Evolutionary conservation across 92 coral and sea anemone genomes (phyloP).

Genomic region (Isaurus tuberculatus): DNA sequence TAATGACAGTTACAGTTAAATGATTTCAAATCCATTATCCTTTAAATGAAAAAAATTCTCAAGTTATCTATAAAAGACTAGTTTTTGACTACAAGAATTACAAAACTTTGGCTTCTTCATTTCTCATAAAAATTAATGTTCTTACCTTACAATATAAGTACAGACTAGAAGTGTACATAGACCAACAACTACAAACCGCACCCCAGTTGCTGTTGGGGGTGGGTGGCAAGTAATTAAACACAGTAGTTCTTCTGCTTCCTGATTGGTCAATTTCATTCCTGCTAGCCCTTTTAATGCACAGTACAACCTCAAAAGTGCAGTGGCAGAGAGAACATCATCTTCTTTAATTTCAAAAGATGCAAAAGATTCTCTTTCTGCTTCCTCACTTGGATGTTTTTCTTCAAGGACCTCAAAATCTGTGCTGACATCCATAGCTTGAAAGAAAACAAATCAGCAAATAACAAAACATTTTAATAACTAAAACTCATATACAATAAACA

Average conservation of each 20-base stretch:
- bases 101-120: too few species aligned
- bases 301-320: slow-evolving; percentile 84
- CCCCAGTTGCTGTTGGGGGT: slow-evolving; percentile 93
- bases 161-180: slow-evolving; percentile 88
- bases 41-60: too few species aligned
- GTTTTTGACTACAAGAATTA: too few species aligned
- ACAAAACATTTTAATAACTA: too few species aligned
- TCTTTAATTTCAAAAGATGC: slow-evolving; percentile 79
- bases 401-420: slow-evolving; percentile 92
- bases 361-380: slow-evolving; percentile 46
- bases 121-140: too few species aligned
- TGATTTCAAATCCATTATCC: too few species aligned
- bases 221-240: slow-evolving; percentile 91
- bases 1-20: too few species aligned
- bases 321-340: slow-evolving; percentile 85
- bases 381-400: slow-evolving; percentile 61
- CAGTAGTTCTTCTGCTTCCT: slow-evolving; percentile 84
- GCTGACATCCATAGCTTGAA: slow-evolving; percentile 89
- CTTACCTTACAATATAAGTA: slow-evolving; percentile 69
- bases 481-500: too few species aligned
- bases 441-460: too few species aligned
- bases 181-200: slow-evolving; percentile 89
- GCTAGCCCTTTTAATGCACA: slow-evolving; percentile 94
- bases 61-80: too few species aligned
- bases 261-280: slow-evolving; percentile 89